These are phyloP conservation scores for Zapus hudsonius DNA, from an alignment of 2,113 vertebrate genomes.

Conservation along the genomic window DNA sequence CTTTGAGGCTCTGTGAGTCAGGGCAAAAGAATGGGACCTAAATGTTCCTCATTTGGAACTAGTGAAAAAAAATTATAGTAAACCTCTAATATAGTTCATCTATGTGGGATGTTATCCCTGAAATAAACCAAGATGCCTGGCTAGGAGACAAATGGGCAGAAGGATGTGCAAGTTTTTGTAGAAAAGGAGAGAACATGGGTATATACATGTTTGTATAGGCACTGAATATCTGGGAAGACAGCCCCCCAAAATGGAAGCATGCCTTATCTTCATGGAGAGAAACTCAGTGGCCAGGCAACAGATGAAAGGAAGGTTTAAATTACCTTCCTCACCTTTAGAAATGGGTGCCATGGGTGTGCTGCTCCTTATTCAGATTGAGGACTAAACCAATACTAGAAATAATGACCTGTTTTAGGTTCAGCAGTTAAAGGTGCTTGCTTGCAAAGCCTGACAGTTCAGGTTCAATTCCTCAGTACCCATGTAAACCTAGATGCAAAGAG, in stretches of 20 bases:
- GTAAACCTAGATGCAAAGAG: no score
- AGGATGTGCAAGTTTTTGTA: background rate
- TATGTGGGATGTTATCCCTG: background rate
- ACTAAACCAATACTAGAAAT: background rate
- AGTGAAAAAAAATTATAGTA: background rate
- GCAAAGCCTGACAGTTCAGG: no score
- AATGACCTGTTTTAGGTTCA: background rate
- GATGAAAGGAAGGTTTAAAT: background rate
- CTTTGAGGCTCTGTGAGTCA: background rate
- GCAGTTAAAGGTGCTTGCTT: no score
- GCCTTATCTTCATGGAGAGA: background rate
- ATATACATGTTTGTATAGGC: no score
- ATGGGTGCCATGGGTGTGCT: background rate
- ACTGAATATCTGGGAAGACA: background rate
- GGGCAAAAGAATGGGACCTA: background rate
- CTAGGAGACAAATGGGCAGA: background rate
- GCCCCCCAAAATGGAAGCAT: background rate
- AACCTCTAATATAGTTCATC: background rate
- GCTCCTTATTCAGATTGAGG: background rate
- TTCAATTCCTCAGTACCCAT: no score
- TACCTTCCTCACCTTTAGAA: background rate
- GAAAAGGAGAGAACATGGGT: background rate
- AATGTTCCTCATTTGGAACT: background rate
- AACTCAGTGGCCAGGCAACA: background rate
- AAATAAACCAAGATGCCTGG: background rate